Evolutionary conservation across 1,140 invertebrate genomes (phyloP), one percentile per base, ranked within the genome.

Genomic region (Magallana angulata): DNA sequence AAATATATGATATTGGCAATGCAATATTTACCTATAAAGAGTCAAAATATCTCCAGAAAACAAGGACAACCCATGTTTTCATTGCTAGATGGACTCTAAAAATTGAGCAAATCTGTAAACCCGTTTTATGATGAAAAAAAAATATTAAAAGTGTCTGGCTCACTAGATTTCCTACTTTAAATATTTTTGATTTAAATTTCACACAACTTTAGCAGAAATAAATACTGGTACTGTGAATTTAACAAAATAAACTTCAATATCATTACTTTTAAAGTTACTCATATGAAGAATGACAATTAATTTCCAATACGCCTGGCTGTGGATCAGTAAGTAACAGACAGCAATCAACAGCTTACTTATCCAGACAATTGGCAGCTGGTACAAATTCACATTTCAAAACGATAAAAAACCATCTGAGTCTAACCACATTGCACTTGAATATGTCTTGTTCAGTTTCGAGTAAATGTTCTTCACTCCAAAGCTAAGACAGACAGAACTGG

Each of bases 111-210:
- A 76, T 76, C 68, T 30, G 24, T 76, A 18, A 76, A 76, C 68
- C 68, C 68, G 68, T 76, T 76, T 76, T 24, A 76, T 30, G 36
- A 71, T 48, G 36, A 48, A 48, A 48, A 48, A 48, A 48, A 48
- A 48, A 48, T 4, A 48, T 4, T 48, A 36, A 76, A 76, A 30
- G 24, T 30, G 36, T 76, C 68, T 76, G 68, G 24, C 68, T 76
- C 68, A 30, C 68, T 76, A 24, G 12, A 76, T 62, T 76, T 76
- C 36, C 68, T 76, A 76, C 68, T 76, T 24, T 30, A 76, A 76
- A 76, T 30, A 76, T 76, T 76, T 24, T 76, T 76, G 68, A 76
- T 76, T 76, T 76, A 7, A 76, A 76, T 30, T 76, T 76, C 68
- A 76, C 24, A 36, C 30, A 76, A 76, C 68, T 76, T 7, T 76